Percentiles rank a stretch among this genome's conserved stretches.
These are phyloP conservation scores for Ammospiza caudacuta DNA, from an alignment of 2,113 vertebrate genomes.

Conservation along the genomic window DNA sequence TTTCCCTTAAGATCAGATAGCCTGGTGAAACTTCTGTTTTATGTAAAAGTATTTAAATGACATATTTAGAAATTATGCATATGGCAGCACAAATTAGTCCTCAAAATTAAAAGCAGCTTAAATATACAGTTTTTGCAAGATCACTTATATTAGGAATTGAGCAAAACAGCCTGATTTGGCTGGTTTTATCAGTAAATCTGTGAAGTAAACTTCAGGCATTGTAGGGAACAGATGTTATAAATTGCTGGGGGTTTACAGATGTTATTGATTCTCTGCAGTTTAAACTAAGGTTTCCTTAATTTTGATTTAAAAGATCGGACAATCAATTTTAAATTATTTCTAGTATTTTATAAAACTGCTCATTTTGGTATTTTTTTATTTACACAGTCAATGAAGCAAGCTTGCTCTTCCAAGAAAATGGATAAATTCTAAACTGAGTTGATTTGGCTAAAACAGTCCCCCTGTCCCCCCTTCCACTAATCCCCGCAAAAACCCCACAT, in stretches of 20 bases:
- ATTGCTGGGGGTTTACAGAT: background rate
- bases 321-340: background rate
- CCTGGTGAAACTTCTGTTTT: background rate
- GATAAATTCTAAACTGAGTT: background rate
- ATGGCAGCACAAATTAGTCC: background rate
- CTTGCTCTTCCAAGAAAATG: background rate
- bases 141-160: background rate
- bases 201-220: background rate
- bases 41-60: background rate
- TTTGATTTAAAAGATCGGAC: background rate
- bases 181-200: background rate
- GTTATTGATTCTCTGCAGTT: background rate
- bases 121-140: background rate
- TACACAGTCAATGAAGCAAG: background rate
- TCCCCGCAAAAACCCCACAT: accelerated
- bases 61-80: background rate
- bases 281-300: background rate
- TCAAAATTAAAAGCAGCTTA: background rate
- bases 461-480: accelerated
- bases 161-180: background rate
- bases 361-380: background rate
- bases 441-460: background rate
- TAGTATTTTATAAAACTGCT: background rate
- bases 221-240: background rate
- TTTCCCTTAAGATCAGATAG: background rate